Evolutionary conservation across 37 sponge, comb jelly and placozoan species (phyloP).

Genomic region (Haliclona indistincta): DNA sequence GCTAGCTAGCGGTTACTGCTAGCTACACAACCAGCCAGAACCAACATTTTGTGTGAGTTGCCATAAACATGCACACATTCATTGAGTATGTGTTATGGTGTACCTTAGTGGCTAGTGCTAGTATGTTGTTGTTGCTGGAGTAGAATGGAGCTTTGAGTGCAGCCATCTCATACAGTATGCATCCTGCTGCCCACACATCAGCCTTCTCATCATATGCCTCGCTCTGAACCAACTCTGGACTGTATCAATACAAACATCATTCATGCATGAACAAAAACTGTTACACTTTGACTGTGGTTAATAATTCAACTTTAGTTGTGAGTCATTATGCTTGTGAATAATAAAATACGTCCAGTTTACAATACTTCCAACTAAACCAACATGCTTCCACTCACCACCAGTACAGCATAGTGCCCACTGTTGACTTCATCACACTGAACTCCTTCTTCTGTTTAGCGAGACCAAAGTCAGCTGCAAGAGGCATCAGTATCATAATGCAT

Average conservation of each 20-base stretch:
- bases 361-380: too few relatives aligned
- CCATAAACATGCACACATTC: too few relatives aligned
- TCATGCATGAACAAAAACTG: not conserved
- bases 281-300: not conserved
- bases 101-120: conserved; percentile 89
- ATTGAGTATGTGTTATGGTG: too few relatives aligned
- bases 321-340: not conserved
- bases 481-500: not conserved
- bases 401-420: conserved; percentile 89
- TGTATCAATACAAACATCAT: not conserved
- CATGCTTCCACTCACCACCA: conserved; percentile 88
- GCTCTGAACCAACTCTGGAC: conserved; percentile 82
- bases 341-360: too few relatives aligned
- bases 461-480: conserved; percentile 87
- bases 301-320: not conserved
- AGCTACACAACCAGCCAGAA: too few relatives aligned
- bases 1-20: too few relatives aligned
- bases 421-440: conserved; percentile 81
- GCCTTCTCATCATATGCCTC: conserved; percentile 92
- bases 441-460: conserved; percentile 82
- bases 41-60: too few relatives aligned
- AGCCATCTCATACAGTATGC: conserved; percentile 93
- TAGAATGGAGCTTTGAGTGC: conserved; percentile 74
- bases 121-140: conserved; percentile 56
- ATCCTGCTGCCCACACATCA: conserved; percentile 91